Conservation (phyloP, 2,113 vertebrate genomes). For the Galbula dea region DNA sequence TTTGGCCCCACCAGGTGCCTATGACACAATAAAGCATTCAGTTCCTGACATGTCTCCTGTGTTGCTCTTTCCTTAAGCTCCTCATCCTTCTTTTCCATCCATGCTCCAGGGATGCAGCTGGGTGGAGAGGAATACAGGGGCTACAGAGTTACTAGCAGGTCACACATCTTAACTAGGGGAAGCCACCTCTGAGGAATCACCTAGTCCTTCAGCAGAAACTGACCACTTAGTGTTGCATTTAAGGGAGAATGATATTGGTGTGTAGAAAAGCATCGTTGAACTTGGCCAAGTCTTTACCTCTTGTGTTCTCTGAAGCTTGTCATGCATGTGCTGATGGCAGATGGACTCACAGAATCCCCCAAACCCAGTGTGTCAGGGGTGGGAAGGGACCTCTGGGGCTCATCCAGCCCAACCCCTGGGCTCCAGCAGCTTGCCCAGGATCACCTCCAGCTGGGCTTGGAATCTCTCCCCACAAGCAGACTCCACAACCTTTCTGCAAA, state of each 20-base stretch:
- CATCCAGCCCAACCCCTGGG: too few relatives aligned
- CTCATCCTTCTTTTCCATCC: neutral
- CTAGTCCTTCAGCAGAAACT: neutral
- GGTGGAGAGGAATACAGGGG: neutral
- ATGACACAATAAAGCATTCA: neutral
- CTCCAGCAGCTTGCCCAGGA: too few relatives aligned
- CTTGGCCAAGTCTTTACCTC: neutral
- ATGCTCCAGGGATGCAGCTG: neutral
- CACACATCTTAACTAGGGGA: neutral
- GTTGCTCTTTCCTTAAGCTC: neutral
- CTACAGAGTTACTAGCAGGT: neutral
- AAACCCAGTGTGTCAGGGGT: too few relatives aligned
- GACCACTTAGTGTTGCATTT: fast-evolving
- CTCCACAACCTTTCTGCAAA: too few relatives aligned
- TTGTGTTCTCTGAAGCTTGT: neutral
- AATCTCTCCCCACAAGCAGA: too few relatives aligned
- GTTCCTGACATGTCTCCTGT: neutral
- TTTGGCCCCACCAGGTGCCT: neutral
- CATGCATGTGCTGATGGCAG: fast-evolving
- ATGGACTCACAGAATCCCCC: too few relatives aligned
- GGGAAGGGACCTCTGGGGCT: too few relatives aligned
- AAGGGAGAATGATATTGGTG: neutral
- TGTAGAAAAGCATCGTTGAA: fast-evolving
- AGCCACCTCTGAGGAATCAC: too few relatives aligned
- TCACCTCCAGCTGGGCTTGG: too few relatives aligned